Conservation (phyloP, 2,888 invertebrate genomes). For the Sturmia bella region DNA sequence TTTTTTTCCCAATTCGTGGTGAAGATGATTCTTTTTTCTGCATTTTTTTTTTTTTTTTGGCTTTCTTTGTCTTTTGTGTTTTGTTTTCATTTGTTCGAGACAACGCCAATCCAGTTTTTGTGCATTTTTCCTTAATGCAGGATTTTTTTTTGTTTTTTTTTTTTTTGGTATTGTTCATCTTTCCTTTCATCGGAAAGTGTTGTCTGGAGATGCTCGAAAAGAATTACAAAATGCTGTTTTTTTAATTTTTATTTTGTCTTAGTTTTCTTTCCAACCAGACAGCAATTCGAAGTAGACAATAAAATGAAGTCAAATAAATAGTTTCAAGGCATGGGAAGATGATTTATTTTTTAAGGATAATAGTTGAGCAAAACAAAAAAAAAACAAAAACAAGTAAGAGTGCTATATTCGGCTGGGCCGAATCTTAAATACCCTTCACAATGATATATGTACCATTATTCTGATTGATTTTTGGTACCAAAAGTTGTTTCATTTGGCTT, state of each 20-base stretch:
- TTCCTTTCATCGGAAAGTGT: slow-evolving; percentile 45
- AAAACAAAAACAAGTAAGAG: neutral
- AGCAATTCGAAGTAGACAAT: slow-evolving; percentile 58
- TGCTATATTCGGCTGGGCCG: no score
- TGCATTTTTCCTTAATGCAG: slow-evolving; percentile 3
- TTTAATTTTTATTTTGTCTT: slow-evolving; percentile 11
- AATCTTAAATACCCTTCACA: no score
- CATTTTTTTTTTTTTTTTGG: slow-evolving; percentile 35
- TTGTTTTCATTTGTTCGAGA: slow-evolving; percentile 62
- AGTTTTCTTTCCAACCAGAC: slow-evolving; percentile 49
- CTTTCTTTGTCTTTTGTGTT: no score
- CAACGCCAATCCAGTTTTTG: slow-evolving; percentile 70
- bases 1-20: slow-evolving; percentile 63
- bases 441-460: no score
- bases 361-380: slow-evolving; percentile 17
- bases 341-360: slow-evolving; percentile 46
- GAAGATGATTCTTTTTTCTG: slow-evolving; percentile 44
- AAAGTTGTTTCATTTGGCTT: no score
- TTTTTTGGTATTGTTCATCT: slow-evolving; percentile 19
- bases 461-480: no score
- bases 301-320: slow-evolving; percentile 58
- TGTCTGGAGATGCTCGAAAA: slow-evolving; percentile 52
- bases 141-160: neutral
- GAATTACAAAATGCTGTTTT: slow-evolving; percentile 57
- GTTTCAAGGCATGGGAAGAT: slow-evolving; percentile 60